These are phyloP conservation scores for Charaxes varanes DNA, from an alignment of 1,140 invertebrate species.

Conservation along the genomic window DNA sequence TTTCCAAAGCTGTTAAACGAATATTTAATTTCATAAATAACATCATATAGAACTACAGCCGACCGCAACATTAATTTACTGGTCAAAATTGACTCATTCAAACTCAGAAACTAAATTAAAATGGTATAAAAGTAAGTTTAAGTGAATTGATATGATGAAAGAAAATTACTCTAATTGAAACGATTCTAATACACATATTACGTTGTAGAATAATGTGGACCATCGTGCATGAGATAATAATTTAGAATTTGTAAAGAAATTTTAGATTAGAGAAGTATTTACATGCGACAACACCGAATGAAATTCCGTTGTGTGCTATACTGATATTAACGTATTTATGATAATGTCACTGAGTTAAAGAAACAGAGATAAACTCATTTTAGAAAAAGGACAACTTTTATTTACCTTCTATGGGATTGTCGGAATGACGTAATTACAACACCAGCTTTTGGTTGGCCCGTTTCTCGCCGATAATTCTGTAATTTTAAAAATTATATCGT, in stretches of 20 bases:
- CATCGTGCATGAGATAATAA: conserved; percentile 30
- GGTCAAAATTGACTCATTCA: no score
- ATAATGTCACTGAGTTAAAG: conserved; percentile 6
- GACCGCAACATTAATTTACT: no score
- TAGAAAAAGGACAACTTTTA: background rate
- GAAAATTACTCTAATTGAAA: background rate
- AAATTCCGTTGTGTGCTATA: conserved; percentile 11
- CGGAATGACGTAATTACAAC: conserved; percentile 95
- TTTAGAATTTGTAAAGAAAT: conserved; percentile 26
- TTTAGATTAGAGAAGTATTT: conserved; percentile 29
- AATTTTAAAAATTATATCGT: conserved; percentile 15
- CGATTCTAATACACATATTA: background rate
- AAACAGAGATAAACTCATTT: background rate
- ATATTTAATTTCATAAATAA: conserved; percentile 38
- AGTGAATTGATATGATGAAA: conserved; percentile 1
- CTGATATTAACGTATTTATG: conserved; percentile 16
- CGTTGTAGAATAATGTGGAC: conserved; percentile 17
- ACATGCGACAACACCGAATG: conserved; percentile 50
- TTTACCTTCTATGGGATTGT: conserved; percentile 90
- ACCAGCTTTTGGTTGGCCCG: conserved; percentile 80
- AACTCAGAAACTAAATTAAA: no score
- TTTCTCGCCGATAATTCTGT: conserved; percentile 69
- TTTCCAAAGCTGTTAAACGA: conserved; percentile 73
- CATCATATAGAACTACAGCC: conserved; percentile 19
- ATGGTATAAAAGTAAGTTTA: background rate